A percentile compares a stretch with the other conserved stretches of the same genome.
Evolutionary conservation across 2,888 invertebrate species (phyloP).

Genomic region (Trichopria drosophilae): DNA sequence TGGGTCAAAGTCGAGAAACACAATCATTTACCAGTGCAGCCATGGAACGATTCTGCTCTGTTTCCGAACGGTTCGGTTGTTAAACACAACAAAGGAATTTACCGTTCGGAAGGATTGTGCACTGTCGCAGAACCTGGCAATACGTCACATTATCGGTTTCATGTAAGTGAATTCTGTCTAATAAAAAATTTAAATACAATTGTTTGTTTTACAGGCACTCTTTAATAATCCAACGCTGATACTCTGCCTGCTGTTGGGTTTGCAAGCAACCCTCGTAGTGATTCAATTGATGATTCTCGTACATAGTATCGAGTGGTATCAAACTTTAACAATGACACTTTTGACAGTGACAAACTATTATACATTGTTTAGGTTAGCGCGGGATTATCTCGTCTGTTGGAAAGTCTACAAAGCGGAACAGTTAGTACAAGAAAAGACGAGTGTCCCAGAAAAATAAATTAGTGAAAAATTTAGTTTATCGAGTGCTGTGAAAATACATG

Average conservation of each 20-base stretch:
- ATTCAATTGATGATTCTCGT: conserved; percentile 79
- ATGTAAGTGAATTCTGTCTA: conserved; percentile 67
- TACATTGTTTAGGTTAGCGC: conserved; percentile 83
- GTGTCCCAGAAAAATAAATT: too few species aligned
- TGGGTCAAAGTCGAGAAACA: conserved; percentile 69
- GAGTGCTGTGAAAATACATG: too few species aligned
- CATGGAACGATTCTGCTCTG: conserved; percentile 66
- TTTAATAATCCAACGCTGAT: conserved; percentile 84
- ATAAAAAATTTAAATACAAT: conserved; percentile 1
- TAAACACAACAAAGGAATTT: conserved; percentile 72
- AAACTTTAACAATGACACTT: conserved; percentile 81
- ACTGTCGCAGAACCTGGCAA: conserved; percentile 90
- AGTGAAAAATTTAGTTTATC: too few species aligned
- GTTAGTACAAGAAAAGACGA: conserved; percentile 68
- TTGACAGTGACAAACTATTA: conserved; percentile 89
- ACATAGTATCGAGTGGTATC: conserved; percentile 87
- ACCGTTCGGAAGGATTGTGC: conserved; percentile 74
- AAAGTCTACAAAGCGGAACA: conserved; percentile 77
- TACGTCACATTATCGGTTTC: conserved; percentile 78
- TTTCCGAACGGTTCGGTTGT: conserved; percentile 79
- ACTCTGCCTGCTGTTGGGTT: conserved; percentile 71
- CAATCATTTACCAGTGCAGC: conserved; percentile 62
- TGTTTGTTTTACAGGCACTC: conserved; percentile 69
- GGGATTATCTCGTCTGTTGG: conserved; percentile 85
- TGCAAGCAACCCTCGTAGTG: conserved; percentile 72